Percentiles rank a stretch among this genome's conserved stretches.
Evolutionary conservation across 1,140 invertebrate species (phyloP).

Genomic region (Pinna nobilis): DNA sequence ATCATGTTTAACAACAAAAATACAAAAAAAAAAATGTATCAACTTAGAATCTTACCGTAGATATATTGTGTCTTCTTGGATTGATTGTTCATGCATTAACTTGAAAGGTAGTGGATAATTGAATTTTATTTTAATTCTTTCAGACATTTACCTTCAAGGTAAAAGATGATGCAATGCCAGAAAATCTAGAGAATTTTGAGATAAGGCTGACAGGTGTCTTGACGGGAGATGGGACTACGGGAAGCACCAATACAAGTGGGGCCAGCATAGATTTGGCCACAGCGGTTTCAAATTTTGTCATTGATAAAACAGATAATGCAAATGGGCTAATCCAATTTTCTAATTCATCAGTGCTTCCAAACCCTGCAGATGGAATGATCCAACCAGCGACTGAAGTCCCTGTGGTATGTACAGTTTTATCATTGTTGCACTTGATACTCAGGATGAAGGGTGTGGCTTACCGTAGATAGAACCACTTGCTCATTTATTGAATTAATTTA

Average conservation of each 20-base stretch:
- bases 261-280: constrained; percentile 64
- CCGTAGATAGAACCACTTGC: no score
- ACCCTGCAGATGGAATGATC: constrained; percentile 47
- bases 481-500: no score
- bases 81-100: no score
- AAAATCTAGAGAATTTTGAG: constrained; percentile 63
- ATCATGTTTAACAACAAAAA: no score
- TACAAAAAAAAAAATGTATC: no score
- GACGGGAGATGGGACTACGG: constrained; percentile 60
- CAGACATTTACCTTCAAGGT: constrained; percentile 62
- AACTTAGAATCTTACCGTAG: no score
- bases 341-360: constrained; percentile 40
- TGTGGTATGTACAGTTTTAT: no score
- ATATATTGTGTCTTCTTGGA: no score
- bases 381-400: constrained; percentile 45
- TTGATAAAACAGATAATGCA: constrained; percentile 66
- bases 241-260: constrained; percentile 71
- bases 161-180: constrained; percentile 65
- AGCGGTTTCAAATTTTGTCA: constrained; percentile 43
- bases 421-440: no score
- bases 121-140: constrained; percentile 14
- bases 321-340: constrained; percentile 71
- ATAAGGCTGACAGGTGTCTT: constrained; percentile 53
- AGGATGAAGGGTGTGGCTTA: no score
- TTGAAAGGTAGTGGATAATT: no score